A percentile compares a stretch with the other conserved stretches of the same genome.
These are phyloP conservation scores for Oncorhynchus tshawytscha DNA, from an alignment of 2,113 vertebrate species.

Conservation along the genomic window DNA sequence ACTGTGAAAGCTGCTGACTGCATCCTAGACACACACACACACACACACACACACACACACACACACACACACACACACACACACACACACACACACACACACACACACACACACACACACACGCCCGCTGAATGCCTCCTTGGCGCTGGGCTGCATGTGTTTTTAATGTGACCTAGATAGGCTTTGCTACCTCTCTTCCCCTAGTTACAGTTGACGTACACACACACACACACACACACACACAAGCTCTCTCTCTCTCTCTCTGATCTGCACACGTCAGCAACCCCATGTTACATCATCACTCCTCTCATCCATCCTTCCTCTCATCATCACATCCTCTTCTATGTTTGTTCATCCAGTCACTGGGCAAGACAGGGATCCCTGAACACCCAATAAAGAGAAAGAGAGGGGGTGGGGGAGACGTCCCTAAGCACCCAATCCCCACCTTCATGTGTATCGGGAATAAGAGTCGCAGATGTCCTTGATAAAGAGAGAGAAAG, in stretches of 20 bases:
- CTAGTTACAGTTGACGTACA: slow-evolving; percentile 74
- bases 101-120: too few relatives aligned
- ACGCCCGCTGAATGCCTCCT: not conserved
- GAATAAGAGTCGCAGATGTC: not conserved
- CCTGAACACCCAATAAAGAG: not conserved
- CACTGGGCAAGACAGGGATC: not conserved
- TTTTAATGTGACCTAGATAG: slow-evolving; percentile 77
- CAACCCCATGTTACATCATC: slow-evolving; percentile 67
- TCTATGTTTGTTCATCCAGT: not conserved
- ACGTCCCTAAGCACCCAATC: not conserved
- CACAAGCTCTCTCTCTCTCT: slow-evolving; percentile 29
- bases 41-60: too few relatives aligned
- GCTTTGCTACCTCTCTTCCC: slow-evolving; percentile 59
- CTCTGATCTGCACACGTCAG: slow-evolving; percentile 36
- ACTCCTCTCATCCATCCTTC: not conserved
- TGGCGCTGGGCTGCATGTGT: slow-evolving; percentile 44
- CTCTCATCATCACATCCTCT: not conserved
- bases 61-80: not conserved
- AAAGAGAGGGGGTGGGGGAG: not conserved
- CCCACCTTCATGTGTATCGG: not conserved
- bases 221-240: too few relatives aligned
- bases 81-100: not conserved
- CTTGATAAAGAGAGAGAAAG: not conserved
- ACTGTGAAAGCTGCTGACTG: not conserved
- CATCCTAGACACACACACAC: not conserved